A percentile compares a stretch with the other conserved stretches of the same genome.
phyloP scores from a whole-genome alignment of 2,113 vertebrate species.

The Pyrgilauda ruficollis region DNA sequence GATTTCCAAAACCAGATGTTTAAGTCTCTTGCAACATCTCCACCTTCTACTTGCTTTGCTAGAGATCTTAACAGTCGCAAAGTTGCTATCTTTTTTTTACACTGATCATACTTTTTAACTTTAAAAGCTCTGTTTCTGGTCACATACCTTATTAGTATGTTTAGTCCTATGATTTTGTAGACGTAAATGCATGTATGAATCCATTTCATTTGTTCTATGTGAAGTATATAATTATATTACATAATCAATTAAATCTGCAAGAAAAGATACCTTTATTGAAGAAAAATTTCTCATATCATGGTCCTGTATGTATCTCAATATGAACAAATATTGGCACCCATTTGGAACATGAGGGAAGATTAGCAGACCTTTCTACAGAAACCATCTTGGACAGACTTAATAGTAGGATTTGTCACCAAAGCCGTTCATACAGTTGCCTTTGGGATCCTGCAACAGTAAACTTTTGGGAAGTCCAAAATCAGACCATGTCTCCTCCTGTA shows the following conservation, averaged over 20 bases:
- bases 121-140: background rate
- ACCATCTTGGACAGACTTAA: background rate
- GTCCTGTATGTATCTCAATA: background rate
- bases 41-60: background rate
- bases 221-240: background rate
- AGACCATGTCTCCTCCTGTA: background rate
- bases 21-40: background rate
- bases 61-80: background rate
- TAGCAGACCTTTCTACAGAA: background rate
- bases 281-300: background rate
- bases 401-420: background rate
- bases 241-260: background rate
- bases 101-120: background rate
- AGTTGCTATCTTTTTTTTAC: background rate
- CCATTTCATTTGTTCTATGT: background rate
- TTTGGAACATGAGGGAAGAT: background rate
- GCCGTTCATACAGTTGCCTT: background rate
- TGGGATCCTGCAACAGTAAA: background rate
- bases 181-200: background rate
- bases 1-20: background rate
- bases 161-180: background rate
- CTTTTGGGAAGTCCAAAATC: rapidly evolving
- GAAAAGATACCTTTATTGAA: background rate
- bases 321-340: rapidly evolving
- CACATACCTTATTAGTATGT: background rate